phyloP scores from a whole-genome alignment of 1,140 invertebrate genomes.

The Diachasma alloeum region DNA sequence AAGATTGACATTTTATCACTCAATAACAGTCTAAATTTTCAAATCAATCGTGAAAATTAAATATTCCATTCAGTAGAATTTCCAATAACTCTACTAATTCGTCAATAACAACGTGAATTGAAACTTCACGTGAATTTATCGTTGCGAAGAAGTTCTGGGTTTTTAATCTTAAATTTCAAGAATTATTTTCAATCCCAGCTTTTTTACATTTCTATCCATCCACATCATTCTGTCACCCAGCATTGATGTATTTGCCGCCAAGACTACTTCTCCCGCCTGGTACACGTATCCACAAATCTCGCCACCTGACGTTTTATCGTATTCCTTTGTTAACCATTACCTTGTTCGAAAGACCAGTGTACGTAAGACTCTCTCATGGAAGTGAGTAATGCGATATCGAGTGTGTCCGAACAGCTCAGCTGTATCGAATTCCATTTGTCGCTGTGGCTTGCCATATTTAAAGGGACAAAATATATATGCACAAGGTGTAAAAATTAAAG shows the following conservation, averaged over 20 bases:
- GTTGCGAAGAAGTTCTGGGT: too few species aligned
- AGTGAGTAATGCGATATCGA: background rate
- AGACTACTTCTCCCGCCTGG: background rate
- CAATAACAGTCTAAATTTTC: too few species aligned
- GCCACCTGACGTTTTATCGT: background rate
- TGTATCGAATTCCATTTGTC: constrained; percentile 2
- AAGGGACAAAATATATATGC: background rate
- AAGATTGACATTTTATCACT: too few species aligned
- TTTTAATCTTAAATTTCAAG: too few species aligned
- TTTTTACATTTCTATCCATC: background rate
- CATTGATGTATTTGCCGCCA: background rate
- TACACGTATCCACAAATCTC: background rate
- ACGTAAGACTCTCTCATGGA: background rate
- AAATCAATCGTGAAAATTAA: too few species aligned
- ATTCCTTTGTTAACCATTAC: background rate
- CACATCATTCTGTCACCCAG: background rate
- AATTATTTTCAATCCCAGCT: too few species aligned
- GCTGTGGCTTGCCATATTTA: background rate
- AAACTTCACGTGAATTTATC: too few species aligned
- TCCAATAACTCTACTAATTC: too few species aligned
- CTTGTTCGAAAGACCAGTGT: background rate
- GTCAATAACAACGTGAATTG: too few species aligned
- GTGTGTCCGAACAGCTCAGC: background rate
- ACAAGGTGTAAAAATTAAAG: background rate
- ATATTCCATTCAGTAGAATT: too few species aligned